Base-by-base conservation (phyloP, 1,140 invertebrate genomes). In the Bombus waltoni region DNA sequence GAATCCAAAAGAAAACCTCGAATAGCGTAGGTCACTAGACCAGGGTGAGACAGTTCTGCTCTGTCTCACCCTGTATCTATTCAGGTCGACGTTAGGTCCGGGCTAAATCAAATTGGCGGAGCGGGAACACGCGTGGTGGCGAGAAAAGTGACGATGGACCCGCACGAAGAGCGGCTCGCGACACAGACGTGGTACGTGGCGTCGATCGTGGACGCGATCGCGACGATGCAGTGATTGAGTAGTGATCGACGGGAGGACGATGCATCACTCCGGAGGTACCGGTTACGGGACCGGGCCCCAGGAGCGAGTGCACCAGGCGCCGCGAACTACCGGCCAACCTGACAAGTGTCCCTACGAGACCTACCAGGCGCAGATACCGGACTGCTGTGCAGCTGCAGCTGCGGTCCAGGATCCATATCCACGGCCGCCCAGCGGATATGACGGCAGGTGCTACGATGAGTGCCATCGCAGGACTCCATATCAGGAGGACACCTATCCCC, bases 331-430 rank as follows among this genome's bases (percentile, higher is more conserved):
- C 83, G 66, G 90, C 85, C 87, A 93, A n/a, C 89, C 92, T 40
- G 93, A 94, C 18, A 95, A 95, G 87, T 95, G 93, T 71, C 94
- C 94, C 3, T 95, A 95, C 77, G 94, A 95, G 35, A 82, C 90
- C 74, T 95, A 95, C 87, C 92, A 92, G 78, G 88, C 94, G 8
- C 94, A 94, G 72, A 95, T 95, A 81, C 95, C 95, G 53, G 95
- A 95, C 70, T 95, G 95, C 81, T 95, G 95, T 77, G 95, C 95
- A 10, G 92, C 89, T 13, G 94, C 93, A 71, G 93, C 93, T 6
- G 93, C 90, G 70, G 90, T 88, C 32, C 94, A 95, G 83, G 94
- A 95, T 47, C 87, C 94, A 62, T 95, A 94, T 75, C 93, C 94
- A 25, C 91, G 94, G 42, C 94, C 94, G 72, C 93, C 94, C 0